Percentiles rank a stretch among this genome's conserved stretches.
Evolutionary conservation across 2,113 vertebrate species (phyloP).

Genomic region (Kryptolebias marmoratus): DNA sequence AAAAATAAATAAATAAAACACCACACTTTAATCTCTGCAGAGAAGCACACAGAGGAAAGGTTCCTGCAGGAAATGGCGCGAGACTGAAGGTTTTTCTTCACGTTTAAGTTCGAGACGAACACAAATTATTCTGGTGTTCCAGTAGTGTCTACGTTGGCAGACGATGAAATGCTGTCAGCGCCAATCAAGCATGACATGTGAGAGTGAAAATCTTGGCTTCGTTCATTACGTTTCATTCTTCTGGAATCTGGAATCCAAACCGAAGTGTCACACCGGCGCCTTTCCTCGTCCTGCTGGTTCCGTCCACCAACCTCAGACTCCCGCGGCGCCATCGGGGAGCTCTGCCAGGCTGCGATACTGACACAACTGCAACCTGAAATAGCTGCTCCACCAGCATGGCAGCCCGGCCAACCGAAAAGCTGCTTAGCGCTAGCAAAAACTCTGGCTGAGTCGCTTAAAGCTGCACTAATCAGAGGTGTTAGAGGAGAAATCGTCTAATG

Average conservation of each 20-base stretch:
- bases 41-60: slow-evolving; percentile 6
- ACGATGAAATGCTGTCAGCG: background rate
- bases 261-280: too few relatives aligned
- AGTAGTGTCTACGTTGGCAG: background rate
- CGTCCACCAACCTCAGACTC: slow-evolving; percentile 21
- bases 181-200: background rate
- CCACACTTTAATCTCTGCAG: slow-evolving; percentile 6
- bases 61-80: slow-evolving; percentile 39
- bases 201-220: background rate
- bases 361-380: slow-evolving; percentile 52
- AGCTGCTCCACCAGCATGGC: slow-evolving; percentile 48
- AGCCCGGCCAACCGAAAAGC: slow-evolving; percentile 61
- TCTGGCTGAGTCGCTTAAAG: slow-evolving; percentile 68
- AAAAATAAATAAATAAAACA: background rate
- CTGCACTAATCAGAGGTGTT: slow-evolving; percentile 74
- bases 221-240: background rate
- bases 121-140: background rate
- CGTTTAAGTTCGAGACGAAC: slow-evolving; percentile 19
- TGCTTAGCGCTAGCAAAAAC: slow-evolving; percentile 68
- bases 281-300: background rate
- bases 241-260: too few relatives aligned
- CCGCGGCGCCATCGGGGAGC: slow-evolving; percentile 16
- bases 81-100: slow-evolving; percentile 13
- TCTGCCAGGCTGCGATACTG: slow-evolving; percentile 51
- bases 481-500: slow-evolving; percentile 47